Evolutionary conservation across 2,113 vertebrate genomes (phyloP).

Genomic region (Petromus typicus): DNA sequence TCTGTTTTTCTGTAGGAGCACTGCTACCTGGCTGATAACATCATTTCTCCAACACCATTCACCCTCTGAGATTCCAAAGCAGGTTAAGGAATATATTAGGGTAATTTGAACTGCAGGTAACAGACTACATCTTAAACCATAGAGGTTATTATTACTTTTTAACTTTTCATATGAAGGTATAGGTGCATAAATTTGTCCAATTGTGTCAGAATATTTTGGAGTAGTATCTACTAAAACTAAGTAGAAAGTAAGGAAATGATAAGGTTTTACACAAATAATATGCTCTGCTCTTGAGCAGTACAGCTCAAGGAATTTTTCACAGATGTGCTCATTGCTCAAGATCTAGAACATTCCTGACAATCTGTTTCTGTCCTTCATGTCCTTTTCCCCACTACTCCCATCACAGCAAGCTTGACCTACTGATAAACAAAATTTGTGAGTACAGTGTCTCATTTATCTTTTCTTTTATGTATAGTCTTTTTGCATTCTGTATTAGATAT

Average conservation of each 20-base stretch:
- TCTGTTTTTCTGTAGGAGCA: too few species aligned
- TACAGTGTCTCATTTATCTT: neutral
- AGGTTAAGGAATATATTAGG: neutral
- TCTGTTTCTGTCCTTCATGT: too few species aligned
- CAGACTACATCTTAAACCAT: neutral
- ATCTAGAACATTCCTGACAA: neutral
- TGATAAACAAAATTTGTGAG: neutral
- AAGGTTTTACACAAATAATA: neutral
- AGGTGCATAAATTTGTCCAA: neutral
- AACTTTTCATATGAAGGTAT: neutral
- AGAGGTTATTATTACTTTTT: neutral
- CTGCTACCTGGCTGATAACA: too few species aligned
- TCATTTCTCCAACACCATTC: neutral
- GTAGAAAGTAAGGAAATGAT: neutral
- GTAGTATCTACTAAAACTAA: neutral
- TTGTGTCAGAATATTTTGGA: neutral
- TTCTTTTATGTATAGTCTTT: neutral
- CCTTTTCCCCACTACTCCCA: neutral
- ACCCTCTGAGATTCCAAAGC: neutral
- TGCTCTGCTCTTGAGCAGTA: neutral
- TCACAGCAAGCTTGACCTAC: neutral
- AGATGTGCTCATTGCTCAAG: neutral
- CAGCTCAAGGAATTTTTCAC: neutral
- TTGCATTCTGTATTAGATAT: neutral
- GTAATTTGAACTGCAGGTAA: neutral